These are phyloP conservation scores for Rhinatrema bivittatum DNA, from an alignment of 2,797 vertebrate species.

Conservation along the genomic window DNA sequence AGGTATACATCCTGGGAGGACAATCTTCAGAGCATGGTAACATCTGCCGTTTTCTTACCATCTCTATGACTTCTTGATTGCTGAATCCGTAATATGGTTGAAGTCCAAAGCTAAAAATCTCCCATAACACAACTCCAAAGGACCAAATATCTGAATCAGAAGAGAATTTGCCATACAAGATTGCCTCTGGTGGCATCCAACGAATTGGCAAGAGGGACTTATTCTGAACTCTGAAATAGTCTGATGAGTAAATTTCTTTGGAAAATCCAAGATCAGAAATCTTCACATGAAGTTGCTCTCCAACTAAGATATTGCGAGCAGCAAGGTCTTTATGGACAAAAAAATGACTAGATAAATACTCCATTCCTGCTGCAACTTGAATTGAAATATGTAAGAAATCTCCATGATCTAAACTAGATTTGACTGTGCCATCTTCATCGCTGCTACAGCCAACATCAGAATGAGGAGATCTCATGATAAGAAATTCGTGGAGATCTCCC, in stretches of 20 bases:
- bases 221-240: slow-evolving; percentile 87
- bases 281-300: slow-evolving; percentile 89
- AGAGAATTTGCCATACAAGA: slow-evolving; percentile 90
- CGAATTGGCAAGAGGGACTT: slow-evolving; percentile 88
- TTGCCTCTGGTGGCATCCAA: slow-evolving; percentile 95
- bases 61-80: slow-evolving; percentile 97
- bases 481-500: slow-evolving; percentile 95
- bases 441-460: slow-evolving; percentile 95
- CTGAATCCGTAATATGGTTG: slow-evolving; percentile 95
- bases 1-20: slow-evolving; percentile 82
- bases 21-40: slow-evolving; percentile 95
- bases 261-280: slow-evolving; percentile 96
- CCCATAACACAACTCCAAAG: slow-evolving; percentile 93
- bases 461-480: slow-evolving; percentile 94
- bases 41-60: slow-evolving; percentile 90
- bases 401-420: slow-evolving; percentile 89
- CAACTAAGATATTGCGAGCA: slow-evolving; percentile 87
- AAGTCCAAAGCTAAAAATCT: slow-evolving; percentile 95
- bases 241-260: slow-evolving; percentile 85
- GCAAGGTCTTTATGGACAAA: slow-evolving; percentile 94
- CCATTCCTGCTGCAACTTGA: slow-evolving; percentile 92
- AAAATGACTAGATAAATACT: slow-evolving; percentile 86
- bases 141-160: slow-evolving; percentile 95
- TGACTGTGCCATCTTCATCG: slow-evolving; percentile 90
- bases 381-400: slow-evolving; percentile 90